These are phyloP conservation scores for Drosophila quasianomalipes DNA, from an alignment of 2,888 invertebrate genomes.

Conservation along the genomic window DNA sequence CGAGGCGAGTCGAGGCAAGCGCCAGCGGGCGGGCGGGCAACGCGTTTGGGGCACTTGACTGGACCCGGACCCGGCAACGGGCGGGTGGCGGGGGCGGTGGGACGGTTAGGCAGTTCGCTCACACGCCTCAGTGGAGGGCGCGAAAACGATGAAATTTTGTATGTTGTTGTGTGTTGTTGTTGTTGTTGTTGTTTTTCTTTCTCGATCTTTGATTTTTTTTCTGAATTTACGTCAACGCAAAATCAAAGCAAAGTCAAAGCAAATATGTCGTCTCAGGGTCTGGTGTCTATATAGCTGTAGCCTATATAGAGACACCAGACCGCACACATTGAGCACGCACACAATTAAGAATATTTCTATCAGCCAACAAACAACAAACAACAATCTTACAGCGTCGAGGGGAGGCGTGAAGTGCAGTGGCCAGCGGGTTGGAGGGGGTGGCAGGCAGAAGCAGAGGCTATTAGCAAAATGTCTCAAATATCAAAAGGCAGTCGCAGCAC, in stretches of 20 bases:
- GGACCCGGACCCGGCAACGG: slow-evolving; percentile 28
- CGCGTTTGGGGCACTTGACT: slow-evolving; percentile 55
- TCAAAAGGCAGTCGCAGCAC: slow-evolving; percentile 68
- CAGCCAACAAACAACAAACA: slow-evolving; percentile 36
- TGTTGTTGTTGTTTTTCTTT: background rate
- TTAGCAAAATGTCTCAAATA: slow-evolving; percentile 82
- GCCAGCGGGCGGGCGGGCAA: slow-evolving; percentile 43
- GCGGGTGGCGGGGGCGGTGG: background rate
- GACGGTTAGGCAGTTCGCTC: slow-evolving; percentile 12
- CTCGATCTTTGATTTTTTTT: slow-evolving; percentile 11
- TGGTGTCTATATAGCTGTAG: slow-evolving; percentile 37
- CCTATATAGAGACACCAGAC: slow-evolving; percentile 53
- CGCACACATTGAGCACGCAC: slow-evolving; percentile 64
- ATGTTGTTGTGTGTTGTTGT: slow-evolving; percentile 4
- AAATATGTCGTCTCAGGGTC: slow-evolving; percentile 56
- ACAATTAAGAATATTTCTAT: slow-evolving; percentile 79
- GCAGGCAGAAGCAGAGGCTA: slow-evolving; percentile 57
- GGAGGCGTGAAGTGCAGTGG: background rate
- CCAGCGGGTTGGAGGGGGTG: background rate
- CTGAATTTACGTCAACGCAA: slow-evolving; percentile 74
- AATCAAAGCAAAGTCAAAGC: slow-evolving; percentile 78
- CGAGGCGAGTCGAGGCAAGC: slow-evolving; percentile 12
- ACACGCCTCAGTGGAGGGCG: slow-evolving; percentile 40
- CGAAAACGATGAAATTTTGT: slow-evolving; percentile 9
- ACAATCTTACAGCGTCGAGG: background rate